A percentile compares a stretch with the other conserved stretches of the same genome.
Conservation (phyloP, 2,113 vertebrate genomes). For the Calyptomena viridis region DNA sequence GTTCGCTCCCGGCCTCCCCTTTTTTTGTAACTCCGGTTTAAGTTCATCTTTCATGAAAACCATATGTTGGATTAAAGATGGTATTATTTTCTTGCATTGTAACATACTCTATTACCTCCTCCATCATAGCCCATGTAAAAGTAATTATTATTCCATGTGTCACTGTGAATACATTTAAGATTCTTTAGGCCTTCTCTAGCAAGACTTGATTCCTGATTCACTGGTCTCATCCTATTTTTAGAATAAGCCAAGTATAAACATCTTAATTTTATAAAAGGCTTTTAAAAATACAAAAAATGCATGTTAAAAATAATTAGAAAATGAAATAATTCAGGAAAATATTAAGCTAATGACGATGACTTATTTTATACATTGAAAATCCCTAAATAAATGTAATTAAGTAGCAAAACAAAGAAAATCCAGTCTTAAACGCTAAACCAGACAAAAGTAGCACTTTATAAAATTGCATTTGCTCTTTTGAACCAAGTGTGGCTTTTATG, state of each 20-base stretch:
- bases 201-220: background rate
- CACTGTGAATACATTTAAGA: background rate
- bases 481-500: background rate
- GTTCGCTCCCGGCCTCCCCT: background rate
- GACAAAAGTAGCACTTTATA: background rate
- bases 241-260: background rate
- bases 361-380: background rate
- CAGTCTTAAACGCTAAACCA: background rate
- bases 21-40: background rate
- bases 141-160: slow-evolving; percentile 25
- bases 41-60: slow-evolving; percentile 36
- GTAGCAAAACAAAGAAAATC: background rate
- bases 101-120: slow-evolving; percentile 27
- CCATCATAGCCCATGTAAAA: background rate
- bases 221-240: background rate
- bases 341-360: background rate
- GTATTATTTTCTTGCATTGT: slow-evolving; percentile 22
- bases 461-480: background rate
- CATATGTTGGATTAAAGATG: slow-evolving; percentile 1
- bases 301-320: background rate
- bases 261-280: background rate
- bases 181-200: slow-evolving; percentile 13
- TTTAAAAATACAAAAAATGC: background rate
- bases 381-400: background rate
- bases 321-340: background rate